phyloP scores from a whole-genome alignment of 2,888 invertebrate species.

The Sesamia inferens region DNA sequence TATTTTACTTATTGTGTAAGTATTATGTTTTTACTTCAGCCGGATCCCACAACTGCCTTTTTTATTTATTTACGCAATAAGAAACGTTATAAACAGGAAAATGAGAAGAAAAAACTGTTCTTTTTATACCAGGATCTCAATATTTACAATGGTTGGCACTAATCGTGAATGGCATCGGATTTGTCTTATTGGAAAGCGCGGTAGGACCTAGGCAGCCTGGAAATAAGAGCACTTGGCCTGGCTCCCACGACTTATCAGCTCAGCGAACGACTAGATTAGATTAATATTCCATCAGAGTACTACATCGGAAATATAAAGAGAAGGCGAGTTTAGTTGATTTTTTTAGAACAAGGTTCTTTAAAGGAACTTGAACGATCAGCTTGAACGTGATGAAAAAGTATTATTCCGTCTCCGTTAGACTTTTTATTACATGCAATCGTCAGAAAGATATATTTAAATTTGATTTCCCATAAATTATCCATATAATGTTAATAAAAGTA shows the following conservation, averaged over 20 bases:
- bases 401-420: background rate
- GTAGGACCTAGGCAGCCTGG: background rate
- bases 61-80: background rate
- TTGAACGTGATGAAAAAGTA: background rate
- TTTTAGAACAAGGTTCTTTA: background rate
- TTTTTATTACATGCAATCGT: background rate
- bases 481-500: no score
- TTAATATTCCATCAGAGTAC: constrained; percentile 17
- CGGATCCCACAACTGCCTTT: no score
- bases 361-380: background rate
- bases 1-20: no score
- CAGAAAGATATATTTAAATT: no score
- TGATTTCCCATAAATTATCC: no score
- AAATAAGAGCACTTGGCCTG: constrained; percentile 11
- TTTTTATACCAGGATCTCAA: background rate
- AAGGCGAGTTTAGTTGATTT: background rate
- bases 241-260: constrained; percentile 15
- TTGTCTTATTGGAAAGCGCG: no score
- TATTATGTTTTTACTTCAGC: no score
- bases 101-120: background rate
- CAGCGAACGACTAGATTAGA: constrained; percentile 19
- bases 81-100: background rate
- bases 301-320: constrained; percentile 14
- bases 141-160: constrained; percentile 4
- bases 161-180: constrained; percentile 25